A percentile compares a stretch with the other conserved stretches of the same genome.
These are phyloP conservation scores for Agrochola litura DNA, from an alignment of 2,888 invertebrate genomes.

Conservation along the genomic window DNA sequence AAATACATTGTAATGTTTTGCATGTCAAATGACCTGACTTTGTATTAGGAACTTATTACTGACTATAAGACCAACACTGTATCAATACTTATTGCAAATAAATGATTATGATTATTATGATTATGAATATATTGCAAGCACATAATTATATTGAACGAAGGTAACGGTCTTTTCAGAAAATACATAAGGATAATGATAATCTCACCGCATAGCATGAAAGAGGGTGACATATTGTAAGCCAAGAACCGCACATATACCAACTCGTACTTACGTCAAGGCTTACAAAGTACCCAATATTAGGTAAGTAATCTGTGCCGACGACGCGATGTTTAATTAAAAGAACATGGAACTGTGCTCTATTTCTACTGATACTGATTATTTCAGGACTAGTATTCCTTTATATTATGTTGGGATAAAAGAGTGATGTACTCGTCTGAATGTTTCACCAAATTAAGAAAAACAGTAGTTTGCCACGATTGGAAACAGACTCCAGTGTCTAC, in stretches of 20 bases:
- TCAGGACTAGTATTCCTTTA: neutral
- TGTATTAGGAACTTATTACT: too few species aligned
- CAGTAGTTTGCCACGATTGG: too few species aligned
- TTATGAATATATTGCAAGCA: neutral
- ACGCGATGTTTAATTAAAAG: slow-evolving; percentile 52
- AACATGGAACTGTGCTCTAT: slow-evolving; percentile 42
- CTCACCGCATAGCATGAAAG: slow-evolving; percentile 16
- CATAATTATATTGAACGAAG: neutral
- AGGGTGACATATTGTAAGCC: slow-evolving; percentile 45
- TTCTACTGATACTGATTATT: slow-evolving; percentile 29
- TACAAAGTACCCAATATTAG: slow-evolving; percentile 37
- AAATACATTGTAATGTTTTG: too few species aligned
- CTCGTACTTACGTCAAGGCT: slow-evolving; percentile 17
- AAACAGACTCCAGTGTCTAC: neutral
- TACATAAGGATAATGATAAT: slow-evolving; percentile 27
- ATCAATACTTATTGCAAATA: too few species aligned
- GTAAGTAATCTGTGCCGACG: slow-evolving; percentile 30
- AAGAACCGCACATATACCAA: slow-evolving; percentile 2
- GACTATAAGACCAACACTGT: too few species aligned
- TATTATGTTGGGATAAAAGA: neutral
- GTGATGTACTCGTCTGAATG: neutral
- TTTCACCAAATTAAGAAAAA: neutral
- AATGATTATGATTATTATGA: too few species aligned
- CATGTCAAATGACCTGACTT: too few species aligned
- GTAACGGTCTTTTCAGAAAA: neutral